phyloP scores from a whole-genome alignment of 2,888 invertebrate species.

The Ichneumoninae sp. region DNA sequence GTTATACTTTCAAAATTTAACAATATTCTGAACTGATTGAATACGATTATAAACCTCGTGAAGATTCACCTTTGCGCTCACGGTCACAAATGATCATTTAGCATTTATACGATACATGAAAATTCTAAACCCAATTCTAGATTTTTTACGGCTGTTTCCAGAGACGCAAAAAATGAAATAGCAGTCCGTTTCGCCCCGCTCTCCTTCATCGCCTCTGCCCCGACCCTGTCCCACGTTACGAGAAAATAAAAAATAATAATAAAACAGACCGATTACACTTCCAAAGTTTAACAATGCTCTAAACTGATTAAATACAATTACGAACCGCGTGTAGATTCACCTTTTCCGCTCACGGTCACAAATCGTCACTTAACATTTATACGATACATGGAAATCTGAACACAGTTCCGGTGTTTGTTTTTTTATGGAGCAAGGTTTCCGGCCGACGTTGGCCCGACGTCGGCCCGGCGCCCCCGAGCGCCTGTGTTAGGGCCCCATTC shows the following conservation, averaged over 20 bases:
- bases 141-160: too few species aligned
- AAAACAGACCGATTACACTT: not conserved
- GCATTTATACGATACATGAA: not conserved
- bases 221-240: conserved; percentile 47
- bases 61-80: not conserved
- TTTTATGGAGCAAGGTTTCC: not conserved
- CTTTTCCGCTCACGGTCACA: not conserved
- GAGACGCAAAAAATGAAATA: too few species aligned
- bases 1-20: not conserved
- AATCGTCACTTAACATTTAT: not conserved
- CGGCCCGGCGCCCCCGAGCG: conserved; percentile 51
- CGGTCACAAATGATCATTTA: not conserved
- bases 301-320: not conserved
- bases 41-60: not conserved
- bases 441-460: not conserved
- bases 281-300: not conserved
- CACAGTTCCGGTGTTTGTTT: not conserved
- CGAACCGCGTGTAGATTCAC: not conserved
- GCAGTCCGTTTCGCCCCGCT: not conserved
- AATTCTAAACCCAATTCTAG: not conserved
- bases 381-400: not conserved
- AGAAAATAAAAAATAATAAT: not conserved
- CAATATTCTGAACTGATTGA: not conserved
- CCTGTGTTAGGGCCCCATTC: conserved; percentile 72
- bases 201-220: conserved; percentile 36